A percentile compares a stretch with the other conserved stretches of the same genome.
Conservation (phyloP, 2,888 invertebrate species). For the Drosophila parthenogenetica region DNA sequence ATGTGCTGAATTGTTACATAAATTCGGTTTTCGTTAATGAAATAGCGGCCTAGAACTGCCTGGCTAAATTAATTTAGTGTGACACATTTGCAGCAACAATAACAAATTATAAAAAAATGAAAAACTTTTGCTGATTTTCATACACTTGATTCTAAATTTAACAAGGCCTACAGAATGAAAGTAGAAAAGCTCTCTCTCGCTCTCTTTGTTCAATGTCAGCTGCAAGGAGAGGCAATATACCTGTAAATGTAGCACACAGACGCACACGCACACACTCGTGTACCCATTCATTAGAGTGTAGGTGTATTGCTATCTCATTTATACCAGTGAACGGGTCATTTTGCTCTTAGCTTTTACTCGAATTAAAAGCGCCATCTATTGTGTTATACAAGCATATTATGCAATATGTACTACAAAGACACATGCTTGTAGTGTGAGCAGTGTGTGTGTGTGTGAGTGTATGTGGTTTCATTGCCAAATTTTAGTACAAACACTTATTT, state of each 20-base stretch:
- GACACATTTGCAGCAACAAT: constrained; percentile 19
- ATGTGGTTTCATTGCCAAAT: constrained; percentile 31
- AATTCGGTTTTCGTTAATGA: constrained; percentile 51
- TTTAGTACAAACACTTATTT: constrained; percentile 3
- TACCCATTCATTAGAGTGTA: not conserved
- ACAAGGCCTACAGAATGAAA: constrained; percentile 20
- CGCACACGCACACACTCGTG: not conserved
- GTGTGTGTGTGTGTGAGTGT: not conserved
- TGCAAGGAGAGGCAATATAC: constrained; percentile 15
- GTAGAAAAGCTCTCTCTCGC: constrained; percentile 32
- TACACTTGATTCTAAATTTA: constrained; percentile 68
- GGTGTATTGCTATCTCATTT: constrained; percentile 33
- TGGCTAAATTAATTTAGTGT: constrained; percentile 59
- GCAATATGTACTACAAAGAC: constrained; percentile 30
- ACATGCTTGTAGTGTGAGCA: not conserved
- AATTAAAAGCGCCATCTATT: constrained; percentile 36
- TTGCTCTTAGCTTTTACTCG: constrained; percentile 24
- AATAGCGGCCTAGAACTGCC: constrained; percentile 40
- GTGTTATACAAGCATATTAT: constrained; percentile 56
- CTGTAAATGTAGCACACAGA: not conserved
- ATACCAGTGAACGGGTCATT: constrained; percentile 11
- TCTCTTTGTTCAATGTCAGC: constrained; percentile 47
- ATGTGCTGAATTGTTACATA: constrained; percentile 63
- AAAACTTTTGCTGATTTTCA: constrained; percentile 6
- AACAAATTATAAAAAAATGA: constrained; percentile 8